A percentile compares a stretch with the other conserved stretches of the same genome.
These are phyloP conservation scores for Cantharis flavilabris DNA, from an alignment of 2,888 invertebrate genomes.

Conservation along the genomic window DNA sequence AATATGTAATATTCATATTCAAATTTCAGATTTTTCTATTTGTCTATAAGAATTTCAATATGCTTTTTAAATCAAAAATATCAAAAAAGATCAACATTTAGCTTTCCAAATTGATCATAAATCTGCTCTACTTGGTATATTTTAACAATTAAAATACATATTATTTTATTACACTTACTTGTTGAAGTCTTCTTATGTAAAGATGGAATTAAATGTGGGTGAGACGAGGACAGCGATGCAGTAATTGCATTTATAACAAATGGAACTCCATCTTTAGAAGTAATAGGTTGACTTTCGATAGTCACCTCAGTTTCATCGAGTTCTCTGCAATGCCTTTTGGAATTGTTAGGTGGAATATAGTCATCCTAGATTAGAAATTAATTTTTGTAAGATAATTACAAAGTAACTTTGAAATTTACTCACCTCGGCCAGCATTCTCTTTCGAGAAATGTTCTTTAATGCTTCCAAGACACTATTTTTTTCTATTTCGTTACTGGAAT, in stretches of 20 bases:
- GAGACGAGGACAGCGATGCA: constrained; percentile 47
- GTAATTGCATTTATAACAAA: constrained; percentile 49
- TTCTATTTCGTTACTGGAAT: background rate
- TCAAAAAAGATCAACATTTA: too few relatives aligned
- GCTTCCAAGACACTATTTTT: constrained; percentile 59
- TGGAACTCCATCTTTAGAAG: constrained; percentile 23
- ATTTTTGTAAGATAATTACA: background rate
- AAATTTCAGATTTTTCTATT: too few relatives aligned
- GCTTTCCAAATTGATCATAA: too few relatives aligned
- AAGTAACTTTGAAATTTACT: constrained; percentile 16
- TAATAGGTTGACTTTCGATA: constrained; percentile 34
- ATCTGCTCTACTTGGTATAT: too few relatives aligned
- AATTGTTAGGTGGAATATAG: background rate
- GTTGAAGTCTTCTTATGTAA: background rate
- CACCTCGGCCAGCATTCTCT: constrained; percentile 59
- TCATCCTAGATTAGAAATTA: background rate
- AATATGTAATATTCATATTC: too few relatives aligned
- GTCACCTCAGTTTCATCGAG: background rate
- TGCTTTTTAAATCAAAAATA: too few relatives aligned
- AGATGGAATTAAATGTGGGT: background rate
- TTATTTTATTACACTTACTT: background rate
- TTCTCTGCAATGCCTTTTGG: background rate
- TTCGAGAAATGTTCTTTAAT: constrained; percentile 62
- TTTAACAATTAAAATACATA: too few relatives aligned
- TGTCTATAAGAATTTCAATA: too few relatives aligned